These are phyloP conservation scores for Argyrosomus japonicus DNA, from an alignment of 2,113 vertebrate species.

Conservation along the genomic window DNA sequence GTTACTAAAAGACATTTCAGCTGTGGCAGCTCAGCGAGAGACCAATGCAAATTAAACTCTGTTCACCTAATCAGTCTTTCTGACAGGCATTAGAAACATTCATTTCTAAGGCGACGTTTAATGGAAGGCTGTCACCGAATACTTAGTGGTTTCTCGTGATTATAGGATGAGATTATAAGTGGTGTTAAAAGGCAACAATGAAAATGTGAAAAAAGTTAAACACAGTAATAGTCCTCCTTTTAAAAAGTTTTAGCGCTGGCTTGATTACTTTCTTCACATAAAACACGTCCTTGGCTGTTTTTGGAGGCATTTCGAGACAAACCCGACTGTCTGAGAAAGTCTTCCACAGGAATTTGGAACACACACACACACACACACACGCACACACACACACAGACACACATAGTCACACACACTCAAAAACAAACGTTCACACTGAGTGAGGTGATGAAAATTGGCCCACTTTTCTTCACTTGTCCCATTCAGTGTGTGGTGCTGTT, in stretches of 20 bases:
- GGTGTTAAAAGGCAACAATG: not conserved
- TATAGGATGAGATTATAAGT: not conserved
- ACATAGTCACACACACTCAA: not conserved
- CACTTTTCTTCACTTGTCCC: slow-evolving; percentile 61
- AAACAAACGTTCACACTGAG: slow-evolving; percentile 16
- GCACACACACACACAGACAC: not conserved
- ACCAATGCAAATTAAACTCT: not conserved
- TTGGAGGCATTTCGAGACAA: not conserved
- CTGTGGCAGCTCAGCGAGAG: not conserved
- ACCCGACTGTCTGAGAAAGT: not conserved
- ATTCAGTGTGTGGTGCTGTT: slow-evolving; percentile 33
- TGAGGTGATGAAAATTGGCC: slow-evolving; percentile 48
- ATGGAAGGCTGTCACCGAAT: not conserved
- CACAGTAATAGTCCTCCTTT: too few species aligned
- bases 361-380: not conserved
- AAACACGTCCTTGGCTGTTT: not conserved
- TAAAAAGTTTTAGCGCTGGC: too few species aligned
- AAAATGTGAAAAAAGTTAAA: too few species aligned
- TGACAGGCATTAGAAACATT: not conserved
- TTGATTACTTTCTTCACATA: not conserved
- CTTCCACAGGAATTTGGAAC: not conserved
- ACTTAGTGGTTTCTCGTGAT: not conserved
- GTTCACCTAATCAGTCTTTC: not conserved
- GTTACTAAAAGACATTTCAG: not conserved
- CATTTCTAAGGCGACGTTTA: not conserved